Evolutionary conservation across 2,797 vertebrate species (phyloP), one percentile per base, ranked within the genome.

Genomic region (Acipenser oxyrinchus): DNA sequence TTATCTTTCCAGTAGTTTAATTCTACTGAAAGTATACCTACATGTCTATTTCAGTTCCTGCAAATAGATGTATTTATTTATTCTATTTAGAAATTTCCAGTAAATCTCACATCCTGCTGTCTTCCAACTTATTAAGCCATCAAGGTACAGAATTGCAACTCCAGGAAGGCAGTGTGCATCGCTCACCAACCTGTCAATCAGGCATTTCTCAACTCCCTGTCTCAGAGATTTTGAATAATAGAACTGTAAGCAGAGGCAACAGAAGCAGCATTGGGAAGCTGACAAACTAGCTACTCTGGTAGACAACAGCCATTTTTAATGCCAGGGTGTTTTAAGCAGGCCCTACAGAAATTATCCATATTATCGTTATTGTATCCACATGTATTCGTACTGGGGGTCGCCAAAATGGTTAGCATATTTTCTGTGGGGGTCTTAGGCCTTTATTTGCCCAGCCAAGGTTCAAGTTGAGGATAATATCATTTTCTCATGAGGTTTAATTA

Each of bases 61-160:
- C 23, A 37, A 37, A 37, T 37, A 37, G 23, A 37, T 37, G 23
- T 37, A 37, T 37, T 37, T 37, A 37, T 37, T 37, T 37, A 37
- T 37, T 37, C 37, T 37, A 37, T 37, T 37, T 37, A 37, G 37
- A 37, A 37, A 37, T 37, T 5, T 37, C 37, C 37, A 37, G 37
- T 37, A 37, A 37, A 37, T 23, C 11, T 6, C 51, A 53, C 15
- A 9, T 64, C 50, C 63, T 23, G 63, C 13, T 65, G 2, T 23
- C 63, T 65, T 51, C 48, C 50, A 49, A 15, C 15, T 10, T 52
- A 65, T 65, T 18, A 65, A 65, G 13, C 37, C 53, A 51, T 52
- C 63, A 51, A 18, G 50, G 15, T 50, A 10, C 3, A 48, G 37
- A n/a, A 62, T 51, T 6, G 9, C 13, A 50, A 52, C 51, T 65